Conservation (phyloP, 2,888 invertebrate species). For the Ctena decussata region DNA sequence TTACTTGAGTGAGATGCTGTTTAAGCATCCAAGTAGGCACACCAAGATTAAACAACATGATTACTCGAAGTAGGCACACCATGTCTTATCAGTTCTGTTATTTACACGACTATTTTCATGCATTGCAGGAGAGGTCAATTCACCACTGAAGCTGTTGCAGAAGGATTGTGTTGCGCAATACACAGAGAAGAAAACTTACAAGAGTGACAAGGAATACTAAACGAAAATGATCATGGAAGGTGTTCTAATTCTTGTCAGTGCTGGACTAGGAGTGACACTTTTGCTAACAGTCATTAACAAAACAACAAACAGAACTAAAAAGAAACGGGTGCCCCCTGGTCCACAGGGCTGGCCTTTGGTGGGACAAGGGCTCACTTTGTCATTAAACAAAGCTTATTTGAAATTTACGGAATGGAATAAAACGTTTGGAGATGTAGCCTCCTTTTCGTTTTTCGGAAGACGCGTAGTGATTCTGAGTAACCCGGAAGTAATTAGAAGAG, state of each 20-base stretch:
- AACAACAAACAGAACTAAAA: neutral
- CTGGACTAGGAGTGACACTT: conserved; percentile 8
- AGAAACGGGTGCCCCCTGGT: conserved; percentile 42
- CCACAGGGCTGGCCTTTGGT: conserved; percentile 50
- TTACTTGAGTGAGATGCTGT: too few relatives aligned
- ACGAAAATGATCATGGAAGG: neutral
- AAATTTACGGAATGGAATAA: conserved; percentile 60
- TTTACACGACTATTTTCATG: too few relatives aligned
- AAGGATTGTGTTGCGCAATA: too few relatives aligned
- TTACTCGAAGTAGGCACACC: too few relatives aligned
- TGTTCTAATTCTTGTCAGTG: conserved; percentile 21
- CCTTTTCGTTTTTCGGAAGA: conserved; percentile 49
- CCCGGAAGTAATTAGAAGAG: conserved; percentile 44
- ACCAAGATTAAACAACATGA: too few relatives aligned
- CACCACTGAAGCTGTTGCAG: too few relatives aligned
- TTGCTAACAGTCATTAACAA: neutral
- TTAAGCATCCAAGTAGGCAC: too few relatives aligned
- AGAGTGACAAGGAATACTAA: too few relatives aligned
- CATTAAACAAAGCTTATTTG: conserved; percentile 55
- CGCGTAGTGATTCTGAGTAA: conserved; percentile 51
- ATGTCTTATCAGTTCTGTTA: too few relatives aligned
- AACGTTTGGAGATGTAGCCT: conserved; percentile 52
- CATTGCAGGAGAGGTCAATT: too few relatives aligned
- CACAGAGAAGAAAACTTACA: too few relatives aligned
- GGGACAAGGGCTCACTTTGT: conserved; percentile 49